Evolutionary conservation across 2,888 invertebrate species (phyloP).

Genomic region (Cheilosia soror): DNA sequence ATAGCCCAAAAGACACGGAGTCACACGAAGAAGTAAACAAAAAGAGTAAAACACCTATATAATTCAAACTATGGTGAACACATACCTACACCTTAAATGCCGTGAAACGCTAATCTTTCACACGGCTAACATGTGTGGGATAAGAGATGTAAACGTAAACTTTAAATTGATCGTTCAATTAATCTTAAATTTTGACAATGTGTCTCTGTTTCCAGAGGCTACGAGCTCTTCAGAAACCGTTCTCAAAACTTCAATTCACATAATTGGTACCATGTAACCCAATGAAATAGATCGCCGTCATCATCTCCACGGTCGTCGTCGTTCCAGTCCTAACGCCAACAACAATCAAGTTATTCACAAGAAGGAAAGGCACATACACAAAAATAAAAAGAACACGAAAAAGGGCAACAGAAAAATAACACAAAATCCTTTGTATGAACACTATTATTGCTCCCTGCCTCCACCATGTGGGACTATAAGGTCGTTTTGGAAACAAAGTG

Average conservation of each 20-base stretch:
- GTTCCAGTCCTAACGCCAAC: slow-evolving; percentile 33
- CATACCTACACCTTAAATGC: no score
- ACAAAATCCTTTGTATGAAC: background rate
- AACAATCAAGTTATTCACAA: slow-evolving; percentile 47
- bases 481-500: slow-evolving; percentile 33
- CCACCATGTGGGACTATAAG: slow-evolving; percentile 5
- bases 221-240: slow-evolving; percentile 12
- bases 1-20: no score
- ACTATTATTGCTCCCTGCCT: slow-evolving; percentile 23
- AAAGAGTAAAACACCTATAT: no score
- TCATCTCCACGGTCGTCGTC: slow-evolving; percentile 16
- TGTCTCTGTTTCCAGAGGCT: slow-evolving; percentile 5
- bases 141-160: no score
- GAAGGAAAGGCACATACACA: background rate
- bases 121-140: no score
- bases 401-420: slow-evolving; percentile 7
- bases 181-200: slow-evolving; percentile 43
- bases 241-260: slow-evolving; percentile 25
- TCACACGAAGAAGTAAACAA: no score
- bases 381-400: slow-evolving; percentile 3
- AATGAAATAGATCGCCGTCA: slow-evolving; percentile 36
- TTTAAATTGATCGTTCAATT: slow-evolving; percentile 31
- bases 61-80: no score
- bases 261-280: slow-evolving; percentile 35
- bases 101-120: no score